Evolutionary conservation across 2,888 invertebrate species (phyloP), one percentile per base, ranked within the genome.

Genomic region (Aricia artaxerxes): DNA sequence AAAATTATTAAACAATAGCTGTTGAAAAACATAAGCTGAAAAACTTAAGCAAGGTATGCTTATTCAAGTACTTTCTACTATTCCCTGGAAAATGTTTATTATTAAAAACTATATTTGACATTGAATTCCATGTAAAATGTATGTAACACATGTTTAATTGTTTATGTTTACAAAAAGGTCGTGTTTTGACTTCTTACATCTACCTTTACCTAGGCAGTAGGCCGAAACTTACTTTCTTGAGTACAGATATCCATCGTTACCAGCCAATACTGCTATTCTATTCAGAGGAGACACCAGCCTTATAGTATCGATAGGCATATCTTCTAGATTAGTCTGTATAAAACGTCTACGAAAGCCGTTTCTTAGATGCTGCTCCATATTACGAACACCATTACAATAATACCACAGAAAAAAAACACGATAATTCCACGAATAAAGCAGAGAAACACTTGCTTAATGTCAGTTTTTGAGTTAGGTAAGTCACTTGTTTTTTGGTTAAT

Each of bases 211-310:
- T 72, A 24, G n/a, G 24, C 35, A 53, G 24, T 24, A 35, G 57
- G 16, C 13, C 44, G 49, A 31, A 73, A 92, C 93, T 93, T 84
- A 93, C 93, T 91, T 93, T 81, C 87, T 87, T 2, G 89, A 88
- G 79, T 82, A 83, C 77, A 83, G 81, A 79, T 81, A 81, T 40
- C 83, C 84, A 80, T 89, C 88, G 80, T 84, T 82, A 75, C 90
- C 92, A 82, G 90, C 91, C 80, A 93, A 90, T 83, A 92, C 87
- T 44, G 89, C 86, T 81, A 93, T 89, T 84, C 91, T 90, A 85
- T 90, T 91, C 77, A 93, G 88, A 77, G 94, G 92, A 1, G 92
- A 90, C 40, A 93, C 91, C 79, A 94, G 84, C 79, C 92, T 87
- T 79, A 93, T 88, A 0, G 90, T 90, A 80, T 94, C 93, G 86